phyloP scores from a whole-genome alignment of 2,888 invertebrate genomes.

The Lysandra coridon region DNA sequence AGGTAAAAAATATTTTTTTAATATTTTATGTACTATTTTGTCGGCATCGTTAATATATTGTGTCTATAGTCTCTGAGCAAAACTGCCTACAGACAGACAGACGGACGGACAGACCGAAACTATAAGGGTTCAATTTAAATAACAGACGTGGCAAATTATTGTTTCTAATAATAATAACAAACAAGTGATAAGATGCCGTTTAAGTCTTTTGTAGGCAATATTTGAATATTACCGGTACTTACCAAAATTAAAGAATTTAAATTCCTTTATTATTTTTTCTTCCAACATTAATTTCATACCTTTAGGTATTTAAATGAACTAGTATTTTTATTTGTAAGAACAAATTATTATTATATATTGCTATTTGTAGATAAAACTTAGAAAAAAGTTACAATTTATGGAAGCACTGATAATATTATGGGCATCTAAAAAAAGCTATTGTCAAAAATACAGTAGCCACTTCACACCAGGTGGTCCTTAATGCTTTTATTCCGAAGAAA shows the following conservation, averaged over 20 bases:
- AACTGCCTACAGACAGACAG: too few relatives aligned
- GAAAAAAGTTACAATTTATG: not conserved
- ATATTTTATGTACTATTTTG: too few relatives aligned
- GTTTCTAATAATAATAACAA: too few relatives aligned
- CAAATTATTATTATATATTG: too few relatives aligned
- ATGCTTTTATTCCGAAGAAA: not conserved
- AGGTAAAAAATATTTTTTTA: too few relatives aligned
- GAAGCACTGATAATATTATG: not conserved
- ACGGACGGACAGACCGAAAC: too few relatives aligned
- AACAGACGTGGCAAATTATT: too few relatives aligned
- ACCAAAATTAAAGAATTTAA: not conserved
- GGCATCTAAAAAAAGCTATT: not conserved
- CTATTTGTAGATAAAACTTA: not conserved
- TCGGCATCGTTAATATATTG: too few relatives aligned
- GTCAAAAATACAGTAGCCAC: slow-evolving; percentile 11
- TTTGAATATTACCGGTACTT: not conserved
- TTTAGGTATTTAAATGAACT: too few relatives aligned
- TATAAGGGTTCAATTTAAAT: not conserved
- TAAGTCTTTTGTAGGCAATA: not conserved
- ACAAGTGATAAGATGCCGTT: not conserved
- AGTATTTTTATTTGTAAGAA: not conserved
- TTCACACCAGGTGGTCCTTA: slow-evolving; percentile 14
- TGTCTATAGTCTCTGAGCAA: too few relatives aligned
- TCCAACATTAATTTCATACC: too few relatives aligned
- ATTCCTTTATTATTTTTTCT: too few relatives aligned